phyloP scores from a whole-genome alignment of 2,113 vertebrate species.

The Cairina moschata region DNA sequence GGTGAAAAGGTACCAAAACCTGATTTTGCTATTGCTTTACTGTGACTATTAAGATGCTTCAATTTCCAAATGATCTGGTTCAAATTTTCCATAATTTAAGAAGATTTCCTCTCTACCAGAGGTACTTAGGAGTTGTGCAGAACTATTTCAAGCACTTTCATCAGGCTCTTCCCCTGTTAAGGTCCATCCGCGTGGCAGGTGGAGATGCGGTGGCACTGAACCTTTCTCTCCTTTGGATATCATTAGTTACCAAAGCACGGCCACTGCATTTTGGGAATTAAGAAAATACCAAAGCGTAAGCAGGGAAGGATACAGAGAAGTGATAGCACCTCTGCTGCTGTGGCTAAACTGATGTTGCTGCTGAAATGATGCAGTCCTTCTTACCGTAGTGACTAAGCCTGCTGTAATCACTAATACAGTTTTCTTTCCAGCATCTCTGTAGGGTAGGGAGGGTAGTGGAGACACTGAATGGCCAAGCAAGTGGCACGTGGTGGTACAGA shows the following conservation, averaged over 20 bases:
- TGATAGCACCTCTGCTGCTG: not conserved
- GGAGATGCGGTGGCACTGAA: not conserved
- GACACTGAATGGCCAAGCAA: not conserved
- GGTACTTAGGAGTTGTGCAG: not conserved
- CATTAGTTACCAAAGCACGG: not conserved
- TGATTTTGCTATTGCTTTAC: not conserved
- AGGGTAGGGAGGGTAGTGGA: not conserved
- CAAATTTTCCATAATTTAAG: not conserved
- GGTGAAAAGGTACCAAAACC: not conserved
- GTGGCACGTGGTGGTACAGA: not conserved
- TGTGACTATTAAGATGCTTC: not conserved
- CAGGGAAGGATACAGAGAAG: not conserved
- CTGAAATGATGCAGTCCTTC: not conserved
- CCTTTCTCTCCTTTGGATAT: not conserved
- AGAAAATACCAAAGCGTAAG: not conserved
- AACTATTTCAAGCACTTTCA: accelerated
- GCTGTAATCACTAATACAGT: not conserved
- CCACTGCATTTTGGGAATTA: not conserved
- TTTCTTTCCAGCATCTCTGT: not conserved
- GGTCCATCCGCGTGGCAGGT: accelerated
- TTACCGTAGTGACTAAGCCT: not conserved
- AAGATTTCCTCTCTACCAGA: not conserved
- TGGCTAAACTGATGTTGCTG: not conserved
- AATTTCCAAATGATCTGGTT: not conserved
- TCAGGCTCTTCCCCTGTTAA: accelerated